These are phyloP conservation scores for Eonycteris spelaea DNA, from an alignment of 2,113 vertebrate genomes.

Conservation along the genomic window DNA sequence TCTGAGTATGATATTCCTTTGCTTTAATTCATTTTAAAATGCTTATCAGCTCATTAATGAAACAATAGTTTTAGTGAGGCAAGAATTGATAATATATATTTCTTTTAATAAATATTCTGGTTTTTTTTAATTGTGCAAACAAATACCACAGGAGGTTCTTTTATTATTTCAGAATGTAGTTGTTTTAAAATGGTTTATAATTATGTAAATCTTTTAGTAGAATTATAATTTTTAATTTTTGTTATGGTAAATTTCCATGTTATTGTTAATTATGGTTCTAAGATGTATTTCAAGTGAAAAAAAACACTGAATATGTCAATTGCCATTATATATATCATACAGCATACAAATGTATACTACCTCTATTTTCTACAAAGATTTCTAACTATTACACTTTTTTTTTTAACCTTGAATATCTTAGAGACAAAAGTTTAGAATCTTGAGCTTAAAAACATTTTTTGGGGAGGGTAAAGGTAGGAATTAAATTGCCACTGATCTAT, in stretches of 20 bases:
- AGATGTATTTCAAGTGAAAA: neutral
- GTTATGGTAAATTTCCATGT: neutral
- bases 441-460: neutral
- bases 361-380: neutral
- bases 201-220: constrained; percentile 28
- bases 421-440: neutral
- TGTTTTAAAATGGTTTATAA: constrained; percentile 30
- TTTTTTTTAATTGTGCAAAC: neutral
- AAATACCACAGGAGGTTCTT: neutral
- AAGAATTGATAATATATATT: constrained; percentile 44
- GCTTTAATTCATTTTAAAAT: constrained; percentile 41
- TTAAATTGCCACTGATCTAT: neutral
- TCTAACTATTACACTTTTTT: neutral
- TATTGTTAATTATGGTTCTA: neutral
- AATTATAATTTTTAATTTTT: constrained; percentile 26
- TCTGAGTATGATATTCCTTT: constrained; percentile 6
- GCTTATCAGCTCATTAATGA: constrained; percentile 36
- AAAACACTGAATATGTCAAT: neutral
- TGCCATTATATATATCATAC: neutral
- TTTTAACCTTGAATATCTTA: neutral
- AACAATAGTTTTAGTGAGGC: constrained; percentile 38
- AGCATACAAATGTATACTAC: neutral
- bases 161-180: constrained; percentile 32
- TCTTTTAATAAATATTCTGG: constrained; percentile 28
- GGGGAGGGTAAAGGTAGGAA: neutral